Base-by-base conservation (phyloP, 2,888 invertebrate species). In the Tetheella fluctuosa region DNA sequence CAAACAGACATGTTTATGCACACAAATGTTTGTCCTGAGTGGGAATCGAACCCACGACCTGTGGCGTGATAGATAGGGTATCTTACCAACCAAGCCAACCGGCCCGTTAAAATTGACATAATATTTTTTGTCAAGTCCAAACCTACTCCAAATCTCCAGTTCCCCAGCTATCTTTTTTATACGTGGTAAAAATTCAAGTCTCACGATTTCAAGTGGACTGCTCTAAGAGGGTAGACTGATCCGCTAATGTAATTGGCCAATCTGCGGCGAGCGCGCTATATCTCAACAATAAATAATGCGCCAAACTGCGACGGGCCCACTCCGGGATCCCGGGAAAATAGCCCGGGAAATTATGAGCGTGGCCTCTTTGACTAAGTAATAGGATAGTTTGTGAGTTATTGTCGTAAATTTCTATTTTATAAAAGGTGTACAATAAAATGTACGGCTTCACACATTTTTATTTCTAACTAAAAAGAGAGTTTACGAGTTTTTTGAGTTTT, bases 231-330 rank as follows among this genome's bases (percentile, higher is more conserved):
- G 64, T 60, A 64, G 54, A 56, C 59, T 61, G 59, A 65, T 65
- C 69, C 72, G 59, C 74, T 78, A 78, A 78, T 78, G 78, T 78
- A 73, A 78, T 76, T 76, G 78, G 65, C 64, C 73, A 69, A 74
- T 74, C 69, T 65, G 68, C 67, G 67, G 65, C 67, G 60, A 30
- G 48, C 48, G 48, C 48, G 48, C 48, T 62, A 39, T 54, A 55
- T 60, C 58, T 62, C 62, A 60, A 37, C 48, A 61, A 73, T 77
- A 74, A 76, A 77, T 75, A 75, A 75, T 75, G 69, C 63, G 64
- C 63, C 17, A 17, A 59, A 65, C 61, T 70, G 62, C 61, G 58
- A 60, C 68, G 12, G 52, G 58, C 57, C 54, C 20, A 39, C 57
- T 39, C 15, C 17, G 48, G 23, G 28, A 52, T 42, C 53, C 42